Evolutionary conservation across 1,140 invertebrate species (phyloP).

Genomic region (Stegodyphus mimosarum): DNA sequence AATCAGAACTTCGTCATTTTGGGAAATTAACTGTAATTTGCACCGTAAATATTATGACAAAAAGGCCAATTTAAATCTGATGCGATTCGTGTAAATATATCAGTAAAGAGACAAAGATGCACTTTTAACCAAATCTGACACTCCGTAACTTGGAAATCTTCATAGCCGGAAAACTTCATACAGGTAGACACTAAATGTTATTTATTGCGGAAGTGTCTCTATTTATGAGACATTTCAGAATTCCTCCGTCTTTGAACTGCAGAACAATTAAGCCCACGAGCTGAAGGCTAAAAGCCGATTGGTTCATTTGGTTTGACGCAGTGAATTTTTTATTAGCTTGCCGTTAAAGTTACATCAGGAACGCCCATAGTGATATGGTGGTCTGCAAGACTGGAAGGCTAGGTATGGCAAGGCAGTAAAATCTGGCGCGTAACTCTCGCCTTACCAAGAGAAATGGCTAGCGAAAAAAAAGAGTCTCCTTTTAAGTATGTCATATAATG

Average conservation of each 20-base stretch:
- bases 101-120: too few relatives aligned
- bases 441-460: too few relatives aligned
- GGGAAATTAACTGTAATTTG: too few relatives aligned
- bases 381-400: too few relatives aligned
- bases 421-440: too few relatives aligned
- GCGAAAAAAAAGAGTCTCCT: too few relatives aligned
- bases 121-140: not conserved
- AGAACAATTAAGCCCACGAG: conserved; percentile 21
- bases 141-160: not conserved
- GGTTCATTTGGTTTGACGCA: not conserved
- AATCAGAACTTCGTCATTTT: too few relatives aligned
- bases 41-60: too few relatives aligned
- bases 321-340: conserved; percentile 6
- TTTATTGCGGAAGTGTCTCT: conserved; percentile 38
- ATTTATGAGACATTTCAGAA: conserved; percentile 49
- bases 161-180: not conserved
- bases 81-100: too few relatives aligned
- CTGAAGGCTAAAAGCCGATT: not conserved
- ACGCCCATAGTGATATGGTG: conserved; percentile 12
- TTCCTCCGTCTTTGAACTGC: conserved; percentile 1
- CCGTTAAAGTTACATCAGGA: conserved; percentile 14
- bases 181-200: conserved; percentile 18
- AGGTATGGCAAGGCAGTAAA: too few relatives aligned
- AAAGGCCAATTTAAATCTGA: too few relatives aligned
- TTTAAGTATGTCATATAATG: too few relatives aligned